A percentile compares a stretch with the other conserved stretches of the same genome.
phyloP scores from a whole-genome alignment of 2,888 invertebrate species.

The Orchestes rusci region DNA sequence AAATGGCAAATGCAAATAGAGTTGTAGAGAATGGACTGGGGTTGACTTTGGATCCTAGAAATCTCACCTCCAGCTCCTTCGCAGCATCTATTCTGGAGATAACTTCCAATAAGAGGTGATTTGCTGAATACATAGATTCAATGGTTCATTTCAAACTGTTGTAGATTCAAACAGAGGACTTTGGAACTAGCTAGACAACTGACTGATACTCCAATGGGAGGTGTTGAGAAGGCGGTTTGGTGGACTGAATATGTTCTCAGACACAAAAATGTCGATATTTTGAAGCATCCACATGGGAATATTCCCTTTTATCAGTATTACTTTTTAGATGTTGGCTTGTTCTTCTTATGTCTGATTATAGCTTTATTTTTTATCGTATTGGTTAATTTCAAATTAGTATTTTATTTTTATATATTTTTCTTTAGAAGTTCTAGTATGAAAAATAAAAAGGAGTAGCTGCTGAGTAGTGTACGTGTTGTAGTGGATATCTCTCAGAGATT shows the following conservation, averaged over 20 bases:
- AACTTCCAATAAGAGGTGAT: slow-evolving; percentile 26
- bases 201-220: slow-evolving; percentile 31
- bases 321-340: slow-evolving; percentile 27
- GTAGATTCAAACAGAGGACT: background rate
- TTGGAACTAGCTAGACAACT: background rate
- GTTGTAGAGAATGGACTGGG: background rate
- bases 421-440: too few species aligned
- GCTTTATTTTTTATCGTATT: too few species aligned
- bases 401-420: too few species aligned
- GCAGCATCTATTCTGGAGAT: background rate
- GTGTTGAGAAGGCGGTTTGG: slow-evolving; percentile 33
- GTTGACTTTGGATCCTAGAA: background rate
- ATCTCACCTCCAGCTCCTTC: background rate
- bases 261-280: slow-evolving; percentile 31
- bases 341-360: too few species aligned
- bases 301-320: slow-evolving; percentile 30
- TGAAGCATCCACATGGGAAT: slow-evolving; percentile 21
- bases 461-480: too few species aligned
- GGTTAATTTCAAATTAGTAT: too few species aligned
- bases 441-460: too few species aligned
- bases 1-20: background rate
- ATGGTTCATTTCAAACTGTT: too few species aligned
- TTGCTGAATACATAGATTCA: too few species aligned
- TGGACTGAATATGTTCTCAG: slow-evolving; percentile 36
- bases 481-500: too few species aligned